phyloP scores from a whole-genome alignment of 2,113 vertebrate genomes.

The Atherinomorus stipes region DNA sequence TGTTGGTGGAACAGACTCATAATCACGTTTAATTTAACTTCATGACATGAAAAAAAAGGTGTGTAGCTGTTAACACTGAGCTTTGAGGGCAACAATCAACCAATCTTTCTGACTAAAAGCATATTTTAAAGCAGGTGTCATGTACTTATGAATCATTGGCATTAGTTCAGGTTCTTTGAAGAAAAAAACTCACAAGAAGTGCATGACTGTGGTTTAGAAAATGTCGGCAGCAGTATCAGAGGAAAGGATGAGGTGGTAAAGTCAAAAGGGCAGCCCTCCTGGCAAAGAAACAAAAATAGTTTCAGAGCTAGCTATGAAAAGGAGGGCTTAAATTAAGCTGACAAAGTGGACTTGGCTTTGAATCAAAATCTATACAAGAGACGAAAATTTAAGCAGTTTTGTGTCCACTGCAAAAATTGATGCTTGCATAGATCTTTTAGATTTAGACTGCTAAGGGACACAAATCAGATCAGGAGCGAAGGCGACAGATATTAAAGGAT shows the following conservation, averaged over 20 bases:
- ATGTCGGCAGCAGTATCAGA: conserved; percentile 1
- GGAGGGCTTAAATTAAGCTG: conserved; percentile 5
- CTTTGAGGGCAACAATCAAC: too few species aligned
- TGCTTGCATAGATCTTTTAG: neutral
- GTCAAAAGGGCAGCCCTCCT: conserved; percentile 28
- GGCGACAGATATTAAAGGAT: neutral
- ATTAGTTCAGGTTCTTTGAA: too few species aligned
- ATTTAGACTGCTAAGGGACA: neutral
- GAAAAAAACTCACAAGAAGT: too few species aligned
- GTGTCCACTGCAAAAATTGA: neutral
- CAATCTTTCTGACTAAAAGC: too few species aligned
- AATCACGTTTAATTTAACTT: too few species aligned
- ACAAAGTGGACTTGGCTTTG: neutral
- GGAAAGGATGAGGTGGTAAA: conserved; percentile 3
- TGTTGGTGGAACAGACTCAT: too few species aligned
- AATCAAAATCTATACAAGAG: conserved; percentile 21
- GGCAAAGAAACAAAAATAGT: conserved; percentile 13
- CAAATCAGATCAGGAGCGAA: neutral
- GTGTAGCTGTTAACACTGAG: too few species aligned
- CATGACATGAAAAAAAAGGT: too few species aligned
- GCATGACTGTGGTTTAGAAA: too few species aligned
- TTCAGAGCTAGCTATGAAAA: conserved; percentile 19
- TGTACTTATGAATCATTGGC: too few species aligned
- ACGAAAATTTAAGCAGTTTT: conserved; percentile 14
- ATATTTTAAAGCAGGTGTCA: too few species aligned